These are phyloP conservation scores for Neopelma chrysocephalum DNA, from an alignment of 2,797 vertebrate species.

Conservation along the genomic window DNA sequence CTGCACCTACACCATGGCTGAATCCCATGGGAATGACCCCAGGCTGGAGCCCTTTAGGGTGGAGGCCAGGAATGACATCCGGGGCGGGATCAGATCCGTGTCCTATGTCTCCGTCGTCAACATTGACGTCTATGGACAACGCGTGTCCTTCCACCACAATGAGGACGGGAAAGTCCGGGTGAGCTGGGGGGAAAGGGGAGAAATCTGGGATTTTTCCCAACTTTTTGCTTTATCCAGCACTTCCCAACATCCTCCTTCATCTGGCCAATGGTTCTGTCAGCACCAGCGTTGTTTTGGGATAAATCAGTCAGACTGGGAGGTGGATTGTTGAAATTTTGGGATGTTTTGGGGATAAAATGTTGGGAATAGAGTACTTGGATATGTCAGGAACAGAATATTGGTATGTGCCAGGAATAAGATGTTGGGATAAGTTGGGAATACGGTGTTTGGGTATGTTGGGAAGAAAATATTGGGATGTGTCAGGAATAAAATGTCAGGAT, in stretches of 20 bases:
- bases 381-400: neutral
- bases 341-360: neutral
- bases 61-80: constrained; percentile 80
- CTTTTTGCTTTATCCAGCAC: neutral
- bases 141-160: constrained; percentile 68
- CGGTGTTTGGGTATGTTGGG: neutral
- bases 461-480: neutral
- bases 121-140: constrained; percentile 73
- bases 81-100: constrained; percentile 56
- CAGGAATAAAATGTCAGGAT: neutral
- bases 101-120: constrained; percentile 79
- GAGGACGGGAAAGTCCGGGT: constrained; percentile 78
- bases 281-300: neutral
- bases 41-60: constrained; percentile 81
- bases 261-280: neutral
- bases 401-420: neutral
- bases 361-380: neutral
- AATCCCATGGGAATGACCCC: constrained; percentile 72
- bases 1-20: constrained; percentile 81
- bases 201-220: neutral
- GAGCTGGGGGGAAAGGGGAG: neutral
- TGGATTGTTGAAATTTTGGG: neutral
- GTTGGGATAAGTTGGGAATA: neutral
- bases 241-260: neutral
- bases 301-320: fast-evolving